Conservation (phyloP, 2,888 invertebrate genomes). For the Bruchidius siliquastri region DNA sequence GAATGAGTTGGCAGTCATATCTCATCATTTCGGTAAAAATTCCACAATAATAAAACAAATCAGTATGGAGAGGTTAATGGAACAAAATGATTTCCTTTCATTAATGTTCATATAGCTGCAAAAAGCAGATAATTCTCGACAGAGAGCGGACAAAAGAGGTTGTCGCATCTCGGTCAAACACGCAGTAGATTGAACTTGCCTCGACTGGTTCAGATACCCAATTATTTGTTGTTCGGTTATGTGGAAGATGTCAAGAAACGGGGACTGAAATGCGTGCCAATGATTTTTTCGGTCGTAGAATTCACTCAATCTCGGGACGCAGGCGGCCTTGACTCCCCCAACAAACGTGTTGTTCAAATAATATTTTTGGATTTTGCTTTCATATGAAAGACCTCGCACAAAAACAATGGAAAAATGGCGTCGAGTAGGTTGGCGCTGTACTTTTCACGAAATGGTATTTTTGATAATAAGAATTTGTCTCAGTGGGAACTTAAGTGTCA, state of each 20-base stretch:
- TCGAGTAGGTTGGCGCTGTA: too few species aligned
- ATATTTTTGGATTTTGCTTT: too few species aligned
- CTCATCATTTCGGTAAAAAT: background rate
- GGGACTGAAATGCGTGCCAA: background rate
- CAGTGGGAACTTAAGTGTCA: too few species aligned
- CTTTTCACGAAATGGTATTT: too few species aligned
- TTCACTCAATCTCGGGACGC: background rate
- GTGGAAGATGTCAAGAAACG: background rate
- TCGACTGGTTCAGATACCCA: background rate
- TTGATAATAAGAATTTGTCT: too few species aligned
- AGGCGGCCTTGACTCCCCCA: too few species aligned
- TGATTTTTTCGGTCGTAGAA: background rate
- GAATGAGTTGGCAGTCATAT: background rate
- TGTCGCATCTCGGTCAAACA: background rate
- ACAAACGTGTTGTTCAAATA: too few species aligned
- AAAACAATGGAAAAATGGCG: too few species aligned
- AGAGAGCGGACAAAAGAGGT: background rate
- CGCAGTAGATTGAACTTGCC: background rate
- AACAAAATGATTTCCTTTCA: background rate
- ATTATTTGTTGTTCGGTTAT: background rate
- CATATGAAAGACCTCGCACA: too few species aligned
- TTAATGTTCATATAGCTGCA: background rate
- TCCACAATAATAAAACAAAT: background rate
- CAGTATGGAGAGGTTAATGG: background rate
- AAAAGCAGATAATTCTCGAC: background rate